Percentiles rank a stretch among this genome's conserved stretches.
Evolutionary conservation across 2,113 vertebrate genomes (phyloP).

Genomic region (Plecotus auritus): DNA sequence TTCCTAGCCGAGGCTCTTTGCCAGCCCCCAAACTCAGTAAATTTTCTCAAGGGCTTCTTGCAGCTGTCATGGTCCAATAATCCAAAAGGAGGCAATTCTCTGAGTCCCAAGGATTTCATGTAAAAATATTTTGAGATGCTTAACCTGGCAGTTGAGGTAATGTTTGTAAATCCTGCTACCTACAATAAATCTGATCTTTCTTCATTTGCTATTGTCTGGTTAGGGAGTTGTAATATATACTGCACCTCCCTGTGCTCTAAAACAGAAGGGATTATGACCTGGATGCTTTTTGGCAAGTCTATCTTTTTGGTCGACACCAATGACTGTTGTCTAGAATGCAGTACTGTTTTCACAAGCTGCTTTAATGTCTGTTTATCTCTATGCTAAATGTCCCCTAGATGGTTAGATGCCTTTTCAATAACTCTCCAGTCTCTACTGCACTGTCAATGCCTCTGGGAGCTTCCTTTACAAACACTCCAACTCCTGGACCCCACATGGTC

Average conservation of each 20-base stretch:
- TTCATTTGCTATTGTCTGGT: not conserved
- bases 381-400: not conserved
- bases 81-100: not conserved
- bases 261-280: not conserved
- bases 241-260: not conserved
- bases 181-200: not conserved
- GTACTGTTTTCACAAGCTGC: not conserved
- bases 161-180: not conserved
- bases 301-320: not conserved
- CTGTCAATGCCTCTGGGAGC: not conserved
- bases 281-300: not conserved
- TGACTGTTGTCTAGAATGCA: not conserved
- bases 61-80: not conserved
- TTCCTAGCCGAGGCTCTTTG: not conserved
- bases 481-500: not conserved
- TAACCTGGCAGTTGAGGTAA: not conserved
- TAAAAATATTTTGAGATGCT: not conserved
- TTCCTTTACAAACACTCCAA: not conserved
- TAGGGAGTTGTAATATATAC: not conserved
- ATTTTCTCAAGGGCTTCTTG: not conserved
- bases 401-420: not conserved
- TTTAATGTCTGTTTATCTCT: not conserved
- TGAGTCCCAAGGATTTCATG: not conserved
- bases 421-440: not conserved
- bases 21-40: not conserved